phyloP scores from a whole-genome alignment of 1,140 invertebrate genomes.

The Cyclargus thomasi region DNA sequence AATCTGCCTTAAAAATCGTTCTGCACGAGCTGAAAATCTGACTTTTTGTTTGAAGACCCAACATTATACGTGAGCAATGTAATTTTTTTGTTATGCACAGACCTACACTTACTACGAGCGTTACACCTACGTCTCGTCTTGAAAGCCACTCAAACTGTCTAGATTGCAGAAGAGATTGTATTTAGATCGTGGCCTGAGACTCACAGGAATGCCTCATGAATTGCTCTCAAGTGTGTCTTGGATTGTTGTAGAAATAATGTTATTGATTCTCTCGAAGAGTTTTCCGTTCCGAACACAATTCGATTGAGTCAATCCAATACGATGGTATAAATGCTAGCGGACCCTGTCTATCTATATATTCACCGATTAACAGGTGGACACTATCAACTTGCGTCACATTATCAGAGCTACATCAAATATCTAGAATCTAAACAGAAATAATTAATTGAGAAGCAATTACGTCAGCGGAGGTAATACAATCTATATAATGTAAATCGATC shows the following conservation, averaged over 20 bases:
- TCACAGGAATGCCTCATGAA: constrained; percentile 1
- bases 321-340: not conserved
- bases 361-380: not conserved
- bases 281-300: too few relatives aligned
- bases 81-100: too few relatives aligned
- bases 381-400: constrained; percentile 5
- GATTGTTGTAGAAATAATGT: not conserved
- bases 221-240: not conserved
- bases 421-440: not conserved
- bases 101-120: not conserved
- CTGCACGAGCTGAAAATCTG: too few relatives aligned
- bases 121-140: constrained; percentile 4
- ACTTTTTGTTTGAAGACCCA: too few relatives aligned
- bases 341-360: not conserved
- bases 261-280: not conserved
- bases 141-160: constrained; percentile 3
- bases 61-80: too few relatives aligned
- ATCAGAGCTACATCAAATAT: constrained; percentile 5
- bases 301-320: too few relatives aligned
- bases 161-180: constrained; percentile 7
- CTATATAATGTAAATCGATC: constrained; percentile 7
- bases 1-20: too few relatives aligned
- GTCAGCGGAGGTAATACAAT: not conserved
- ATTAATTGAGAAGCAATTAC: constrained; percentile 11
- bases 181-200: constrained; percentile 1